phyloP scores from a whole-genome alignment of 2,888 invertebrate species.

The Notodonta dromedarius region DNA sequence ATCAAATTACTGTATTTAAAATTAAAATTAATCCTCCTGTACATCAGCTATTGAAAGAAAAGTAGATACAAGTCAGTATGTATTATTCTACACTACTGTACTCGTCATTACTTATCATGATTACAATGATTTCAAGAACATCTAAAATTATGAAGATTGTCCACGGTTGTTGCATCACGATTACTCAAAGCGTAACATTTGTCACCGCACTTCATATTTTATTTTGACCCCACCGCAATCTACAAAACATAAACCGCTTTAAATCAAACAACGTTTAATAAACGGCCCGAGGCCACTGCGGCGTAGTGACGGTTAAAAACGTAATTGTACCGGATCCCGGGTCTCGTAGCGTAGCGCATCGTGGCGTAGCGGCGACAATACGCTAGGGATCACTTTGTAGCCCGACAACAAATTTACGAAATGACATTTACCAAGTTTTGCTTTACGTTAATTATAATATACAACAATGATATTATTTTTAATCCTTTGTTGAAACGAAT shows the following conservation, averaged over 20 bases:
- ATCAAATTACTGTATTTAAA: too few relatives aligned
- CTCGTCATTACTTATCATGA: too few relatives aligned
- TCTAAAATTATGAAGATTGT: too few relatives aligned
- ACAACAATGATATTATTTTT: conserved; percentile 12
- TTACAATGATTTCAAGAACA: too few relatives aligned
- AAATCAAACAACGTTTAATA: conserved; percentile 35
- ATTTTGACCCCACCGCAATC: conserved; percentile 18
- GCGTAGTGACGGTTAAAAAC: conserved; percentile 32
- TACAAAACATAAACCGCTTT: conserved; percentile 20
- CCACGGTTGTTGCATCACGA: too few relatives aligned
- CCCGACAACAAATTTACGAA: conserved; percentile 11
- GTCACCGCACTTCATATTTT: not conserved
- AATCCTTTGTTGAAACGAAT: conserved; percentile 17
- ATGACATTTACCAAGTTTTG: conserved; percentile 17
- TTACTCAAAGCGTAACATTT: not conserved
- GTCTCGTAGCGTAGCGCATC: conserved; percentile 10
- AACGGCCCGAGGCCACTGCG: conserved; percentile 24
- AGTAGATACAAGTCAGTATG: too few relatives aligned
- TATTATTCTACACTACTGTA: too few relatives aligned
- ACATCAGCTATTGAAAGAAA: too few relatives aligned
- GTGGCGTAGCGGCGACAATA: conserved; percentile 20
- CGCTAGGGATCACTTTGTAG: conserved; percentile 9
- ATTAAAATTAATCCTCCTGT: too few relatives aligned
- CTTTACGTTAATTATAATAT: conserved; percentile 20
- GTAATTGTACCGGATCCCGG: conserved; percentile 25